Conservation (phyloP, 1,140 invertebrate genomes). For the Drosophila sechellia region DNA sequence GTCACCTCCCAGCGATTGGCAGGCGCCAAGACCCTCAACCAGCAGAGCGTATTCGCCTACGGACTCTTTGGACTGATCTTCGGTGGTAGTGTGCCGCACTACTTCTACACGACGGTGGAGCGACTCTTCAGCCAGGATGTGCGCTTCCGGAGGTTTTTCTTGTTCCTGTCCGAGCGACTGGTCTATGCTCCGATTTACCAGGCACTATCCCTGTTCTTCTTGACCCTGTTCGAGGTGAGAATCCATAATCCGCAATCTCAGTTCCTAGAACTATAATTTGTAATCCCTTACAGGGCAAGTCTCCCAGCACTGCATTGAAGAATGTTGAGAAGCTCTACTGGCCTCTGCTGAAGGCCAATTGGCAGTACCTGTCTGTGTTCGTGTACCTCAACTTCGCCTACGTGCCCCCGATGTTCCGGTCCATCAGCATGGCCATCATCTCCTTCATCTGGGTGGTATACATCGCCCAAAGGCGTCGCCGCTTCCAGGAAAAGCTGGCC, state of each 20-base stretch:
- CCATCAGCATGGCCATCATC: slow-evolving; percentile 88
- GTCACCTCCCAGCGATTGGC: slow-evolving; percentile 88
- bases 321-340: slow-evolving; percentile 87
- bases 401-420: slow-evolving; percentile 89
- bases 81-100: slow-evolving; percentile 90
- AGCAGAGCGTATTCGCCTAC: slow-evolving; percentile 88
- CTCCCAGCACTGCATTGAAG: slow-evolving; percentile 86
- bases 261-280: background rate
- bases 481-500: slow-evolving; percentile 66
- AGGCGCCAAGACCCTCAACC: slow-evolving; percentile 86
- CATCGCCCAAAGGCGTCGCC: slow-evolving; percentile 86
- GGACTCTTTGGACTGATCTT: slow-evolving; percentile 89
- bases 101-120: slow-evolving; percentile 88
- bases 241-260: background rate
- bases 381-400: slow-evolving; percentile 89
- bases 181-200: slow-evolving; percentile 89
- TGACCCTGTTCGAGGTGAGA: slow-evolving; percentile 88
- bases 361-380: slow-evolving; percentile 89
- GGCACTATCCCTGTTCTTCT: slow-evolving; percentile 88
- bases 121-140: slow-evolving; percentile 76
- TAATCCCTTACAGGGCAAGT: slow-evolving; percentile 86
- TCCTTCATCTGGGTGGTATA: slow-evolving; percentile 90
- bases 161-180: slow-evolving; percentile 88
- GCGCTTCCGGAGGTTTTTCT: slow-evolving; percentile 71
- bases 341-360: slow-evolving; percentile 88